A percentile compares a stretch with the other conserved stretches of the same genome.
phyloP scores from a whole-genome alignment of 2,113 vertebrate species.

The Ailuropoda melanoleuca region DNA sequence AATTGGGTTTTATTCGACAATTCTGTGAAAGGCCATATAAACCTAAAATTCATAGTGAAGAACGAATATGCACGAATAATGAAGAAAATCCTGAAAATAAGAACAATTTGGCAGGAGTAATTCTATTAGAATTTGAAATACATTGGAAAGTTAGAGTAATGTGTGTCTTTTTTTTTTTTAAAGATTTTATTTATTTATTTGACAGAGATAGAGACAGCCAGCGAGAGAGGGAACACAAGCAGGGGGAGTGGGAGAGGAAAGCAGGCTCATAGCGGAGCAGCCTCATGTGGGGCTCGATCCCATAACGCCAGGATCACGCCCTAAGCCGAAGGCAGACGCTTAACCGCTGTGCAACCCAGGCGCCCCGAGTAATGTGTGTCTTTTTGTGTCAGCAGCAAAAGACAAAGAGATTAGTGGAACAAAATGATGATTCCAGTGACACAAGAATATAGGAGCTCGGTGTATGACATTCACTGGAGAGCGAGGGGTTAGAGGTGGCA shows the following conservation, averaged over 20 bases:
- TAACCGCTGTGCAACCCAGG: too few relatives aligned
- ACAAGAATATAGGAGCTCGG: background rate
- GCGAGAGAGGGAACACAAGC: too few relatives aligned
- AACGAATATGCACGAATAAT: background rate
- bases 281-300: too few relatives aligned
- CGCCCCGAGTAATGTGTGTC: background rate
- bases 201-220: too few relatives aligned
- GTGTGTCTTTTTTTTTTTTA: background rate
- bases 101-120: background rate
- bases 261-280: too few relatives aligned
- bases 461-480: background rate
- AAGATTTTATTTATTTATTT: too few relatives aligned
- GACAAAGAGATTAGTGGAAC: background rate
- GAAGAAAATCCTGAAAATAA: background rate
- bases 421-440: background rate
- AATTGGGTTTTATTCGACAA: background rate
- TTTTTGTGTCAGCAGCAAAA: background rate
- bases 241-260: too few relatives aligned
- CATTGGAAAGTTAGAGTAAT: background rate
- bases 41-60: background rate
- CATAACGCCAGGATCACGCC: too few relatives aligned
- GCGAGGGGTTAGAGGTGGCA: background rate
- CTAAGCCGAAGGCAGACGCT: too few relatives aligned
- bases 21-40: background rate
- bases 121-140: background rate